These are phyloP conservation scores for Nematopogon swammerdamellus DNA, from an alignment of 2,888 invertebrate genomes.

Conservation along the genomic window DNA sequence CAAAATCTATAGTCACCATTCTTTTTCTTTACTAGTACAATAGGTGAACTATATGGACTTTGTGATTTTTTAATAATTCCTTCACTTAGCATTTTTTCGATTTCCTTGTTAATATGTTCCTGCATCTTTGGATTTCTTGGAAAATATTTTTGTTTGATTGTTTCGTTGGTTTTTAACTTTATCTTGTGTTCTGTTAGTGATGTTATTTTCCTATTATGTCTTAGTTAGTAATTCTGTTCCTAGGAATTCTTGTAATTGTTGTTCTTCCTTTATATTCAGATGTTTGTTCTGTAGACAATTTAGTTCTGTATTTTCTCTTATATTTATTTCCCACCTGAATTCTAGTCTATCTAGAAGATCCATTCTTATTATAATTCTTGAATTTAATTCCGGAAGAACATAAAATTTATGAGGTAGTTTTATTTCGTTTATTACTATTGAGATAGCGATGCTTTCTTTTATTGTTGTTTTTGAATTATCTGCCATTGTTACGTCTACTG, in stretches of 20 bases:
- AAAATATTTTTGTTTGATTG: conserved; percentile 8
- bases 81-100: conserved; percentile 10
- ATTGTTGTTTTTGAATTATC: background rate
- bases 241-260: background rate
- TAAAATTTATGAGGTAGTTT: background rate
- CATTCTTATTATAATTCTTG: background rate
- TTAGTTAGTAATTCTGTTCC: background rate
- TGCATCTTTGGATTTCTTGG: conserved; percentile 8
- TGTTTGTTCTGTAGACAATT: background rate
- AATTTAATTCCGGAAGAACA: background rate
- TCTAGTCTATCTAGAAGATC: background rate
- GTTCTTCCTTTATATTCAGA: background rate
- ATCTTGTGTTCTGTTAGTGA: background rate
- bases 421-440: background rate
- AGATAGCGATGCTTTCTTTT: background rate
- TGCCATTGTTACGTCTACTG: background rate
- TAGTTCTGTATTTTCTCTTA: background rate
- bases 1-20: no score
- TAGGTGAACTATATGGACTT: no score
- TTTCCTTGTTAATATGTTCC: conserved; percentile 7
- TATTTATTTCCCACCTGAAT: background rate
- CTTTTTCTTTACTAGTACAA: no score
- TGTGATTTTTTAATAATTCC: no score
- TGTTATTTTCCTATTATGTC: background rate
- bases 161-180: conserved; percentile 4